Base-by-base conservation (phyloP, 2,888 invertebrate genomes). In the Tenthredo mesomela region DNA sequence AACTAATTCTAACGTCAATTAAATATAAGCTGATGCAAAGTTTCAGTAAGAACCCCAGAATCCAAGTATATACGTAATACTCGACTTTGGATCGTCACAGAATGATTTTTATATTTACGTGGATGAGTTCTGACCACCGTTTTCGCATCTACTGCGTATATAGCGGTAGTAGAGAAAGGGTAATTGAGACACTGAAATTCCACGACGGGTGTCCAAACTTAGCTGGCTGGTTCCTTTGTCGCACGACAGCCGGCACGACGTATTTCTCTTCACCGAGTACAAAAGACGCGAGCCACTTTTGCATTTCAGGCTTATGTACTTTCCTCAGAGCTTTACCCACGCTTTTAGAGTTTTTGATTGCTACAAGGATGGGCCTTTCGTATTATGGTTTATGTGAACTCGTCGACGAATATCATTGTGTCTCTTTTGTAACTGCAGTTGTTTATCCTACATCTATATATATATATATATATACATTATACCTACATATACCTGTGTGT, bases 171-270 rank as follows among this genome's bases (percentile, higher is more conserved):
- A 40, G 58, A 61, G 80, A 80, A 80, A 67, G 67, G 47, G 82
- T 82, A 82, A 82, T 82, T 82, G 82, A 70, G 82, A 82, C 70
- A 65, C 67, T 50, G 82, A 82, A 82, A 82, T 82, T 80, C 80
- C 80, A 25, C 37, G 80, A 80, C 80, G 80, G 80, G 80, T 80
- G 80, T 80, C 80, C 80, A 58, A 80, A 80, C 80, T 80, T 61
- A 80, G 58, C 58, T 80, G 58, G 80, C 21, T 33, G 58, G 18
- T 80, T 58, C 80, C 61, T 80, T 80, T 80, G 80, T 80, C 37
- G 37, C 40, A 9, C 37, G 80, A 61, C 80, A 80, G 80, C 58
- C 80, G 78, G 77, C 50, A 58, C 58, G 61, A 61, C 40, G 80
- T 37, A 80, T 80, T 58, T 80, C 80, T 80, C 80, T 61, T 80